Conservation (phyloP, 1,140 invertebrate genomes). For the Eufriesea mexicana region DNA sequence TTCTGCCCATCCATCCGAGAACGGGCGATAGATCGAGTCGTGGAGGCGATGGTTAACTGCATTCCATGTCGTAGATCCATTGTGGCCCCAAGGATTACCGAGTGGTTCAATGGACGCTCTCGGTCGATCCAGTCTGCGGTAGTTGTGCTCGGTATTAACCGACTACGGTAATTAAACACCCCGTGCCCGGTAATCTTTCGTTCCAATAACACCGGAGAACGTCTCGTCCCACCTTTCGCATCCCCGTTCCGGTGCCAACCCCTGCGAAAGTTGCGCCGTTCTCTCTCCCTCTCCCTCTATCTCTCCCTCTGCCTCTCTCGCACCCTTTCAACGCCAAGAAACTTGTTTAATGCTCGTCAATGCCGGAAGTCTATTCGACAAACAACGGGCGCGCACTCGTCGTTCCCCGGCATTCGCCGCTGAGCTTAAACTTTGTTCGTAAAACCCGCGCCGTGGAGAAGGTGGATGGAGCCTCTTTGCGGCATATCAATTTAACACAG, state of each 20-base stretch:
- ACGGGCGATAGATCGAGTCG: slow-evolving; percentile 56
- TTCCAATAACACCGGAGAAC: slow-evolving; percentile 30
- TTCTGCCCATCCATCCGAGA: slow-evolving; percentile 44
- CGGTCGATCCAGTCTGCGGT: slow-evolving; percentile 45
- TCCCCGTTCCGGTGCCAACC: background rate
- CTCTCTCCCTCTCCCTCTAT: background rate
- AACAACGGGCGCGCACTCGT: slow-evolving; percentile 51
- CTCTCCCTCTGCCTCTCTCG: background rate
- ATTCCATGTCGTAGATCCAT: slow-evolving; percentile 68
- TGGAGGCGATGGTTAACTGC: slow-evolving; percentile 61
- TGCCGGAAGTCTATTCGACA: slow-evolving; percentile 51
- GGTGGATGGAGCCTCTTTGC: slow-evolving; percentile 23
- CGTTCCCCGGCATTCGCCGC: slow-evolving; percentile 36
- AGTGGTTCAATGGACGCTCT: slow-evolving; percentile 60
- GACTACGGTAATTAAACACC: slow-evolving; percentile 62
- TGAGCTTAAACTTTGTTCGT: slow-evolving; percentile 56
- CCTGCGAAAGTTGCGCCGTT: slow-evolving; percentile 30
- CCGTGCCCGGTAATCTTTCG: slow-evolving; percentile 60
- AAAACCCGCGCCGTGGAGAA: slow-evolving; percentile 19
- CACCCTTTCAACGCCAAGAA: slow-evolving; percentile 23
- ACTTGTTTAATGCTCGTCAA: slow-evolving; percentile 63
- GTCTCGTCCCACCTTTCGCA: background rate
- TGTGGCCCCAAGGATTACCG: slow-evolving; percentile 65
- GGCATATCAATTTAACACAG: slow-evolving; percentile 48
- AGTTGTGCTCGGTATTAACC: slow-evolving; percentile 54